A percentile compares a stretch with the other conserved stretches of the same genome.
phyloP scores from a whole-genome alignment of 2,888 invertebrate genomes.

The Phanerotoma sp. region DNA sequence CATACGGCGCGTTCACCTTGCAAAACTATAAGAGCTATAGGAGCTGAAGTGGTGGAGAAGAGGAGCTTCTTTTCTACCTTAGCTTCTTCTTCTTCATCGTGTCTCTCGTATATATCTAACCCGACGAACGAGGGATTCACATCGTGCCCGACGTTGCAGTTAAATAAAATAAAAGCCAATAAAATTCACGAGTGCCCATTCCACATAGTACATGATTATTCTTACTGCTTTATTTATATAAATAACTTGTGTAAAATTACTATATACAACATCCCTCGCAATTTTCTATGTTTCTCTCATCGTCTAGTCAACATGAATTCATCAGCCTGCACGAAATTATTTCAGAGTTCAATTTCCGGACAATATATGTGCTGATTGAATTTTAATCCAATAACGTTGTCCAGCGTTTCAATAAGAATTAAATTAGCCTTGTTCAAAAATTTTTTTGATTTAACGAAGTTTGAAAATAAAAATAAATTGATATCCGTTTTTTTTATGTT shows the following conservation, averaged over 20 bases:
- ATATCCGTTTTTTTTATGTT: no score
- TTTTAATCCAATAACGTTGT: neutral
- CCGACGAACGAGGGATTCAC: neutral
- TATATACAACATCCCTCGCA: no score
- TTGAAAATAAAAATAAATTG: no score
- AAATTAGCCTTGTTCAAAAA: neutral
- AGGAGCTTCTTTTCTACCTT: constrained; percentile 13
- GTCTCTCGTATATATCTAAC: constrained; percentile 1
- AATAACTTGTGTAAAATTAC: neutral
- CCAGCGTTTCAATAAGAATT: neutral
- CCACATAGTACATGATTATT: neutral
- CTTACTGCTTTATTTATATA: neutral
- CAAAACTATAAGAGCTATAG: constrained; percentile 13
- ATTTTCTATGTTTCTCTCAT: no score
- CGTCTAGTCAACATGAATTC: neutral
- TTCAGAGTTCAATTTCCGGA: neutral
- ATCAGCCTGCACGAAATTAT: neutral
- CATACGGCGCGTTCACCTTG: constrained; percentile 45
- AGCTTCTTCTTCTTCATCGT: constrained; percentile 7
- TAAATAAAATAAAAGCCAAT: neutral
- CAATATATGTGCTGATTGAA: neutral
- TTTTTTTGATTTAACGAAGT: no score
- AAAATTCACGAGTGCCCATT: neutral
- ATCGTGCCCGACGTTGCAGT: neutral
- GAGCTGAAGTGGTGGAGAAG: constrained; percentile 10